These are phyloP conservation scores for Petrocephalus zakoni DNA, from an alignment of 2,113 vertebrate genomes.

Conservation along the genomic window DNA sequence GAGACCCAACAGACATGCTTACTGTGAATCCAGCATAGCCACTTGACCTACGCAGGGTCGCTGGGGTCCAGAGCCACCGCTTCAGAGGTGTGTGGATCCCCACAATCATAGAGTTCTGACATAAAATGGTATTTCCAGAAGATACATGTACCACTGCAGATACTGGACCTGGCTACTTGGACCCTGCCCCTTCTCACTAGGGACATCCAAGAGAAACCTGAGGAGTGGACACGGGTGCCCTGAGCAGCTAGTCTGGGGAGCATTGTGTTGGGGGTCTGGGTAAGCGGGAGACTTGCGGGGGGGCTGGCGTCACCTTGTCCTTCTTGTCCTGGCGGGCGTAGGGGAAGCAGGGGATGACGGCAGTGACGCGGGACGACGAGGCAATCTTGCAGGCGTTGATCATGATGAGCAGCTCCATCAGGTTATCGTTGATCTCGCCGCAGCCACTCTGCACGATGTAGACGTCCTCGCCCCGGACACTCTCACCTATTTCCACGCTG, in stretches of 20 bases:
- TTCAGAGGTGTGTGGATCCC: neutral
- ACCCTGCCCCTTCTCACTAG: neutral
- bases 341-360: conserved; percentile 67
- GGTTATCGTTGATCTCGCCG: conserved; percentile 65
- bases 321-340: conserved; percentile 68
- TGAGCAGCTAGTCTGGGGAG: neutral
- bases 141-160: neutral
- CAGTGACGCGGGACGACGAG: conserved; percentile 62
- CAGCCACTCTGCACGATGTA: conserved; percentile 69
- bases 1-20: neutral
- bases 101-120: neutral
- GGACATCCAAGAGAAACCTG: neutral
- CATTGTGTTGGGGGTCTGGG: neutral
- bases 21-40: neutral
- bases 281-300: neutral
- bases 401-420: conserved; percentile 68
- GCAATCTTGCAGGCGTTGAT: conserved; percentile 70
- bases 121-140: neutral
- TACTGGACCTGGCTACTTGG: neutral
- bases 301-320: conserved; percentile 51
- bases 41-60: neutral
- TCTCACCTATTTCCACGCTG: conserved; percentile 66
- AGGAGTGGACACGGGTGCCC: neutral
- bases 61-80: neutral
- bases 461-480: conserved; percentile 64